These are phyloP conservation scores for Coregonus clupeaformis DNA, from an alignment of 2,113 vertebrate species.

Conservation along the genomic window DNA sequence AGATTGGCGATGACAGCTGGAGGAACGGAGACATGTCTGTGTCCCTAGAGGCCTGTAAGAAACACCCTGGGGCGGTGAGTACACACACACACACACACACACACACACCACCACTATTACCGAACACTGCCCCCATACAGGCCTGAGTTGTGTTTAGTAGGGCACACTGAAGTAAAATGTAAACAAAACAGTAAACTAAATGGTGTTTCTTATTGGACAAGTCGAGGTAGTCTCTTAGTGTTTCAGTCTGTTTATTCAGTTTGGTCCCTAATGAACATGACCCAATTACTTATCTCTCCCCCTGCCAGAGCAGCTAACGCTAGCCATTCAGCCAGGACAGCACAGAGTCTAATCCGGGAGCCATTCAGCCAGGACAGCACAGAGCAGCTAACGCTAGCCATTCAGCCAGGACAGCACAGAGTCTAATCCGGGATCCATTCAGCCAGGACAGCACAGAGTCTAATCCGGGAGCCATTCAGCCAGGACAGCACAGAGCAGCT, in stretches of 20 bases:
- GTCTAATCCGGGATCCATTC: not conserved
- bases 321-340: not conserved
- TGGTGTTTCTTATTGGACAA: no score
- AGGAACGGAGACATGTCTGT: constrained; percentile 80
- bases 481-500: no score
- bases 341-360: not conserved
- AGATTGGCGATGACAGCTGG: constrained; percentile 94
- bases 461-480: no score
- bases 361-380: not conserved
- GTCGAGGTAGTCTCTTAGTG: no score
- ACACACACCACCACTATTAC: not conserved
- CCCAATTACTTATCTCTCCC: not conserved
- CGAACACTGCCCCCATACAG: not conserved
- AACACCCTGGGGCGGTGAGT: constrained; percentile 84
- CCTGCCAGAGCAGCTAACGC: not conserved
- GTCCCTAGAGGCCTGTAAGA: constrained; percentile 85
- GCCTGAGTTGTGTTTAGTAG: not conserved
- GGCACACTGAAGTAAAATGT: no score
- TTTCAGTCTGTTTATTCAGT: no score
- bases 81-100: not conserved
- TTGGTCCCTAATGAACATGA: no score
- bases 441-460: not conserved
- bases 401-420: not conserved
- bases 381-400: not conserved
- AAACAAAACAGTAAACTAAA: no score